Evolutionary conservation across 2,888 invertebrate genomes (phyloP).

Genomic region (Dioctria linearis): DNA sequence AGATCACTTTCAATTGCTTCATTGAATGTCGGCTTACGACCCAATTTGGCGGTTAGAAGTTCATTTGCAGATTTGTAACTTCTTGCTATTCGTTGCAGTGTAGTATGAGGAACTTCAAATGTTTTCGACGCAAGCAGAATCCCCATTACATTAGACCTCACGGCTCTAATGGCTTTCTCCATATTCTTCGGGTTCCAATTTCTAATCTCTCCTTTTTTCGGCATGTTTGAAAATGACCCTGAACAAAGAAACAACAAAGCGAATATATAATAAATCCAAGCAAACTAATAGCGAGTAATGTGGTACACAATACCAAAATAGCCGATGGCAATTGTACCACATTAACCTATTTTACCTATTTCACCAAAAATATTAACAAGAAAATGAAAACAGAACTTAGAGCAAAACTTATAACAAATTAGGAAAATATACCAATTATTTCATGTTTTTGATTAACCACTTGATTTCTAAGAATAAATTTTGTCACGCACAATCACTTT

Average conservation of each 20-base stretch:
- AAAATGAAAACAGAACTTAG: background rate
- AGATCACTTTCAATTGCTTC: slow-evolving; percentile 38
- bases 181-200: background rate
- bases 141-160: background rate
- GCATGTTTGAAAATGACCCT: background rate
- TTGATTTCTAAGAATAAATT: background rate
- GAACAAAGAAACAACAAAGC: background rate
- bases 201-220: background rate
- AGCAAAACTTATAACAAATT: background rate
- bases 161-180: background rate
- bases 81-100: background rate
- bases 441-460: background rate
- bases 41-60: background rate
- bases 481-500: background rate
- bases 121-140: too few relatives aligned
- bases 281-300: background rate
- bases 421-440: background rate
- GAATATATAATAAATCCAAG: background rate
- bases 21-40: background rate
- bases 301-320: background rate
- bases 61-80: background rate
- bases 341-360: background rate
- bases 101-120: background rate
- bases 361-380: background rate
- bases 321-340: background rate